Evolutionary conservation across 2,888 invertebrate genomes (phyloP).

Genomic region (Caenorhabditis sp.): DNA sequence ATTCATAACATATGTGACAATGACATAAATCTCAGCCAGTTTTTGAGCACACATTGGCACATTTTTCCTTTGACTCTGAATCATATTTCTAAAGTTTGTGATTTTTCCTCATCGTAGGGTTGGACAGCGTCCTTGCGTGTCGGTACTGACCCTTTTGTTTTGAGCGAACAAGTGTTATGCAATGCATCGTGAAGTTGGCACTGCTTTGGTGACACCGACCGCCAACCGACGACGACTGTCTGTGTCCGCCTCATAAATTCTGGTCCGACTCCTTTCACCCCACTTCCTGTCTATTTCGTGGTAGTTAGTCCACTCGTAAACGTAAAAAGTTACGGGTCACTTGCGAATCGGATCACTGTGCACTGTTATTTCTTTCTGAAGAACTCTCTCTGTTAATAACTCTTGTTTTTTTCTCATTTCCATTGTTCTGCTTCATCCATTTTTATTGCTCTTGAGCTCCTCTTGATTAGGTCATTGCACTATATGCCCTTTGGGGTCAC

Average conservation of each 20-base stretch:
- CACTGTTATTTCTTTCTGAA: not conserved
- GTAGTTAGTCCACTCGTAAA: slow-evolving; percentile 21
- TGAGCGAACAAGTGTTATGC: slow-evolving; percentile 23
- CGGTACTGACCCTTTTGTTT: slow-evolving; percentile 9
- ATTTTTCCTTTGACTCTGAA: no score
- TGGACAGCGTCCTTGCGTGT: not conserved
- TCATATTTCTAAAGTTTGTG: no score
- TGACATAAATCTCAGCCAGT: no score
- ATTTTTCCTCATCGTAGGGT: not conserved
- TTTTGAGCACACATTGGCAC: no score
- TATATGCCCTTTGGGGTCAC: not conserved
- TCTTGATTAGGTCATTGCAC: not conserved
- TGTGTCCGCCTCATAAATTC: slow-evolving; percentile 55
- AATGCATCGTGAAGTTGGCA: slow-evolving; percentile 21
- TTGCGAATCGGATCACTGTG: slow-evolving; percentile 25
- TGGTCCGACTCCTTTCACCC: slow-evolving; percentile 16
- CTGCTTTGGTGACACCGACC: slow-evolving; percentile 44
- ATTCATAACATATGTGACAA: no score
- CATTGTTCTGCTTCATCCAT: not conserved
- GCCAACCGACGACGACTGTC: slow-evolving; percentile 30
- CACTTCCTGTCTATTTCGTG: slow-evolving; percentile 23
- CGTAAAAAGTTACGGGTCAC: slow-evolving; percentile 40
- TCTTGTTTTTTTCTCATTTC: not conserved
- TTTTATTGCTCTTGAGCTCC: not conserved
- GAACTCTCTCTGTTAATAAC: not conserved